Evolutionary conservation across 1,140 invertebrate genomes (phyloP).

Genomic region (Schlechtendalia chinensis): DNA sequence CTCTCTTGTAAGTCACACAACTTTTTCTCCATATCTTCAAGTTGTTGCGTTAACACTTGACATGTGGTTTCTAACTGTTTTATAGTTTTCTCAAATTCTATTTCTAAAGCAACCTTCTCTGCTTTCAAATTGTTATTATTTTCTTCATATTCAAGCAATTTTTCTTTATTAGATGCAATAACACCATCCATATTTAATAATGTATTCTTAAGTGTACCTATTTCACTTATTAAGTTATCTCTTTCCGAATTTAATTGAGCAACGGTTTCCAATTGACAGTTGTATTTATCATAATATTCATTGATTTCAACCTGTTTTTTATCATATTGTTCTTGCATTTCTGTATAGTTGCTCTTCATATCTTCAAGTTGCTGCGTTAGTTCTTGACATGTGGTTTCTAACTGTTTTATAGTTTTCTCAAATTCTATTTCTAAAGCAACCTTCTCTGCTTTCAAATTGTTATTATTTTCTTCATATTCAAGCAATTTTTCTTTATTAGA

Average conservation of each 20-base stretch:
- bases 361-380: neutral
- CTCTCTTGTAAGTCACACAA: too few species aligned
- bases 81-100: neutral
- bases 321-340: neutral
- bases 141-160: conserved; percentile 22
- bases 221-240: conserved; percentile 32
- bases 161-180: conserved; percentile 4
- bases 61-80: neutral
- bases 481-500: conserved; percentile 11
- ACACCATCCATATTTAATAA: neutral
- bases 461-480: conserved; percentile 9
- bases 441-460: neutral
- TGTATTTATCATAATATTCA: neutral
- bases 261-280: neutral
- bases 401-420: neutral
- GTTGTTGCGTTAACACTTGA: neutral
- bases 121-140: neutral
- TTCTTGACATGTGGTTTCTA: neutral
- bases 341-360: neutral
- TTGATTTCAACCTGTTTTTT: neutral
- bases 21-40: neutral
- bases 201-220: neutral
- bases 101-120: neutral
- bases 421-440: neutral
- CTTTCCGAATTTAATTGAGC: neutral